Percentiles rank a stretch among this genome's conserved stretches.
phyloP scores from a whole-genome alignment of 2,888 invertebrate species.

The Calameuta filiformis region DNA sequence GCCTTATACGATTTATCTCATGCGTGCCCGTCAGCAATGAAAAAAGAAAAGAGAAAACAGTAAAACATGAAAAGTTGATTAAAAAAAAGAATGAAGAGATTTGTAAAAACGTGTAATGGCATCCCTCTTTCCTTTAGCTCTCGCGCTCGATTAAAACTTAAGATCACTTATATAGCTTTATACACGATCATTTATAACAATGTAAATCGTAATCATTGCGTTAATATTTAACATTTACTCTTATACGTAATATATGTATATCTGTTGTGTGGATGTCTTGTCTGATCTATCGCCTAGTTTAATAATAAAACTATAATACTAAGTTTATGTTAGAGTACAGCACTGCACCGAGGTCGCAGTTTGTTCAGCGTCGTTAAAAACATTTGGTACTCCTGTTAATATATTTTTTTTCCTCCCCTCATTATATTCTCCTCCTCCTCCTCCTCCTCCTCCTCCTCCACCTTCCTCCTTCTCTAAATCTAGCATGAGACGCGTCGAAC shows the following conservation, averaged over 20 bases:
- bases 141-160: constrained; percentile 62
- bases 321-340: constrained; percentile 49
- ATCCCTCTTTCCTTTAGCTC: constrained; percentile 52
- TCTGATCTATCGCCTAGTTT: constrained; percentile 31
- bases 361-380: constrained; percentile 26
- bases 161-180: constrained; percentile 66
- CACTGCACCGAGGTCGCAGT: constrained; percentile 53
- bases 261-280: constrained; percentile 43
- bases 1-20: background rate
- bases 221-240: constrained; percentile 66
- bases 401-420: constrained; percentile 14
- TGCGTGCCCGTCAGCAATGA: constrained; percentile 26
- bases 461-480: background rate
- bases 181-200: constrained; percentile 65
- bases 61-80: background rate
- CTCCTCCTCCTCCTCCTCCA: too few species aligned
- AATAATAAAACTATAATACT: constrained; percentile 30
- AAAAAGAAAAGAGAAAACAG: constrained; percentile 21
- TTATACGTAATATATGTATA: constrained; percentile 62
- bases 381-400: constrained; percentile 1
- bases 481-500: background rate
- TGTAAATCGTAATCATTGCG: constrained; percentile 64
- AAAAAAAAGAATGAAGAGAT: constrained; percentile 36
- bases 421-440: background rate
- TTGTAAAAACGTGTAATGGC: constrained; percentile 58